Percentiles rank a stretch among this genome's conserved stretches.
Conservation (phyloP, 1,140 invertebrate genomes). For the Palaemon carinicauda region DNA sequence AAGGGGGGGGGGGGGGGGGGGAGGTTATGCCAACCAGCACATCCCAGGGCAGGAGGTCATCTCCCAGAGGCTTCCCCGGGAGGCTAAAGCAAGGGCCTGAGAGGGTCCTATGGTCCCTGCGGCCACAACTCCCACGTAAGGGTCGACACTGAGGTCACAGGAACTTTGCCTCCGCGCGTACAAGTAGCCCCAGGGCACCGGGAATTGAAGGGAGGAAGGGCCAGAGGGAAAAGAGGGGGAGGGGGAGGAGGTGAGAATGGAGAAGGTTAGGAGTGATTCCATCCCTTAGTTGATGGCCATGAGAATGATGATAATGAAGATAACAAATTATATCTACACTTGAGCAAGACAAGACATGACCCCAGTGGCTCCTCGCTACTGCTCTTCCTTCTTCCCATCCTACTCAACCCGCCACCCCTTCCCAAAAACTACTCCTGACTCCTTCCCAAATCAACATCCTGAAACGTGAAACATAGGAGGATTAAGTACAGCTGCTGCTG, state of each 20-base stretch:
- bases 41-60: background rate
- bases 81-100: too few species aligned
- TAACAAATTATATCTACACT: too few species aligned
- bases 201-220: background rate
- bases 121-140: constrained; percentile 24
- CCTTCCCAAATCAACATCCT: background rate
- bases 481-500: too few species aligned
- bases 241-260: background rate
- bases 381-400: background rate
- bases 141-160: constrained; percentile 32
- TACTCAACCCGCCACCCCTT: background rate
- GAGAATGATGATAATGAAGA: too few species aligned
- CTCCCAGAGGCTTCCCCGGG: background rate
- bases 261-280: background rate
- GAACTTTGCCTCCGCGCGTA: constrained; percentile 51
- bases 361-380: background rate
- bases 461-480: too few species aligned
- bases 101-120: background rate
- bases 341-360: too few species aligned
- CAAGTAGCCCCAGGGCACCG: constrained; percentile 34
- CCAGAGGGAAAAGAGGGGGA: background rate
- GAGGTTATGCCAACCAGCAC: background rate
- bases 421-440: background rate
- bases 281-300: too few species aligned
- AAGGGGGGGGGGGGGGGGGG: background rate